Base-by-base conservation (phyloP, 2,113 vertebrate genomes). In the Brachyhypopomus occidentalis region DNA sequence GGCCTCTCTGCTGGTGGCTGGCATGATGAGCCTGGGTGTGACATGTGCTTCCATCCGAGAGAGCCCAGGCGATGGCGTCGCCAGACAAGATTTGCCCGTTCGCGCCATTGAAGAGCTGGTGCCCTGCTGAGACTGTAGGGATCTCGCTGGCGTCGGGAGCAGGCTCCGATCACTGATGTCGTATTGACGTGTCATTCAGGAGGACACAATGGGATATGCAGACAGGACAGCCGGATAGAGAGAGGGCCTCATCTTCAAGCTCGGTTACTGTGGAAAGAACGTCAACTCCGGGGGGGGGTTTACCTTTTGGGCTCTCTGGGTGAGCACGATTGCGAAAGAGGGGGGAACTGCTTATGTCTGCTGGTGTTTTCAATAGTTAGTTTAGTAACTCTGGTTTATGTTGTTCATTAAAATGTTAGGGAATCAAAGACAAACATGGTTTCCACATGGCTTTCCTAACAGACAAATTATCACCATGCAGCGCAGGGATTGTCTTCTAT, bases 61-160 rank as follows among this genome's bases (percentile, higher is more conserved):
- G 85, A 90, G 78, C 38, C 76, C 75, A 7, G 56, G 88, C 89
- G 86, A 87, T 87, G 88, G 89, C 88, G 84, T 87, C 83, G 76
- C 89, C 92, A 93, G 92, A 93, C 91, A 89, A 83, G 89, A 91
- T 87, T 87, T 92, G 92, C 91, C 90, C 91, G 88, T 88, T 92
- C 80, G 78, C 86, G 85, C 89, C 63, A 82, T 84, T 86, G 88
- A 92, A 91, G 89, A 90, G 87, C 88, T 83, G 85, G 90, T 79
- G 77, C 87, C 91, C 88, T 88, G 90, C 92, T 90, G 92, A 83
- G 92, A 87, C 89, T 88, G 83, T 86, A 89, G 93, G 91, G 30
- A 90, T 89, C 89, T 85, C 86, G 84, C 92, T 93, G 93, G 90
- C 93, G 90, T 84, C 72, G 84, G 84, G 80, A 84, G 72, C 38